A percentile compares a stretch with the other conserved stretches of the same genome.
These are phyloP conservation scores for Oscheius myriophilus DNA, from an alignment of 2,888 invertebrate species.

Conservation along the genomic window DNA sequence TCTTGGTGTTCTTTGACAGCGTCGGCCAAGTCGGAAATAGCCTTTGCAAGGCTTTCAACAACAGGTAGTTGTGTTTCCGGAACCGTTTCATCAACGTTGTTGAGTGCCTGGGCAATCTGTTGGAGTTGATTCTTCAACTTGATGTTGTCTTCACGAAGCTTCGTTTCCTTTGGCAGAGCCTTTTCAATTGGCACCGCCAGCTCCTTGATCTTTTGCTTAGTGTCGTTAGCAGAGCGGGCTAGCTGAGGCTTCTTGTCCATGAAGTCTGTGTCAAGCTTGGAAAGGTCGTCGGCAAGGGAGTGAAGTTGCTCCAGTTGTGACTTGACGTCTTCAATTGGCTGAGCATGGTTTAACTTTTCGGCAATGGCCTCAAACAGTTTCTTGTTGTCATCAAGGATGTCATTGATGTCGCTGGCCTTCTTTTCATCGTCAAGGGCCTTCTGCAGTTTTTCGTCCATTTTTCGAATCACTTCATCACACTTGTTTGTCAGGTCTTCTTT, in stretches of 20 bases:
- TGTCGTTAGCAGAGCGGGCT: constrained; percentile 19
- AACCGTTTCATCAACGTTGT: constrained; percentile 3
- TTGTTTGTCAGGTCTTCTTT: constrained; percentile 33
- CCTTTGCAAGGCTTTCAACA: constrained; percentile 10
- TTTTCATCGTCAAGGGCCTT: constrained; percentile 38
- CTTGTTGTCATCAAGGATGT: constrained; percentile 30
- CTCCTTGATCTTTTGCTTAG: constrained; percentile 26
- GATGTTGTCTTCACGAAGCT: constrained; percentile 27
- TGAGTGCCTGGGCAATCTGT: constrained; percentile 12
- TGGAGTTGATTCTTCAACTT: constrained; percentile 21
- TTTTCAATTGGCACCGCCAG: constrained; percentile 29
- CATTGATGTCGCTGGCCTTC: constrained; percentile 19
- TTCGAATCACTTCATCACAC: constrained; percentile 28
- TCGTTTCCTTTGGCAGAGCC: constrained; percentile 17
- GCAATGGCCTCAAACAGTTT: constrained; percentile 31
- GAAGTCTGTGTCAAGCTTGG: constrained; percentile 18
- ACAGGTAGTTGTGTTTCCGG: constrained; percentile 25
- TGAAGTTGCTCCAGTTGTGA: constrained; percentile 33
- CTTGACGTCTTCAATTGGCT: constrained; percentile 33
- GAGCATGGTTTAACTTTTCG: constrained; percentile 30
- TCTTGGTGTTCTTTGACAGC: constrained; percentile 11
- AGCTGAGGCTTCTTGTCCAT: constrained; percentile 36
- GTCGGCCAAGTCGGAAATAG: constrained; percentile 1
- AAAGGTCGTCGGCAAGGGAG: constrained; percentile 28
- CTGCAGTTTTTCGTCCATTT: constrained; percentile 33